These are phyloP conservation scores for Gallirallus australis DNA, from an alignment of 2,797 vertebrate species.

Conservation along the genomic window DNA sequence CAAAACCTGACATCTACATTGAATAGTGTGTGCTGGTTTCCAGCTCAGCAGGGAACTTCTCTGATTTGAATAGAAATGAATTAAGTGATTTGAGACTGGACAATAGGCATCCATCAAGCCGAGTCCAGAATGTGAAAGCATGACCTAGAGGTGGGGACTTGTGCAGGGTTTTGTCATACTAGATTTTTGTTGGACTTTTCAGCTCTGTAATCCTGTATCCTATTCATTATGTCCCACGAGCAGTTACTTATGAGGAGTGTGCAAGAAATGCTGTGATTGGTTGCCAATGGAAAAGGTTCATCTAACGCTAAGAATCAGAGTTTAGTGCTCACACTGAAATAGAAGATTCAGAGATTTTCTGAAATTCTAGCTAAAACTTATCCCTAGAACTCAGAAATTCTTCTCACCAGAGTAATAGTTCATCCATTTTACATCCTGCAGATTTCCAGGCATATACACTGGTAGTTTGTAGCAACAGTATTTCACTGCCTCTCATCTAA, in stretches of 20 bases:
- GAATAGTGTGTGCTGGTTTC: background rate
- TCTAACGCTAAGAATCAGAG: background rate
- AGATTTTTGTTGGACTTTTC: background rate
- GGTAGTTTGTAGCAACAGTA: background rate
- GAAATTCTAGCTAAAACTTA: background rate
- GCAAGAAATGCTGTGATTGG: background rate
- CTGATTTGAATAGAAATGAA: background rate
- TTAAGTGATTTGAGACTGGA: background rate
- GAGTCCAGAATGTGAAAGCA: background rate
- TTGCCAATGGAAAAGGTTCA: background rate
- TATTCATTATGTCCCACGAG: background rate
- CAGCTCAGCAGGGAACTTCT: background rate
- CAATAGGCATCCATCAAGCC: background rate
- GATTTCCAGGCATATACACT: background rate
- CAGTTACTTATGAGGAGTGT: background rate
- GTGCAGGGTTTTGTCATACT: background rate
- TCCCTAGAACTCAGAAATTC: background rate
- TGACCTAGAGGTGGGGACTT: constrained; percentile 17
- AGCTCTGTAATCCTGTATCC: background rate
- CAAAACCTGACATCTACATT: background rate
- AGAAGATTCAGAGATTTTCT: background rate
- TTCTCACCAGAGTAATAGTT: background rate
- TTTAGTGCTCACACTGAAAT: background rate
- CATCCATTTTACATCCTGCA: background rate
- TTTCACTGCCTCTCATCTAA: background rate